A percentile compares a stretch with the other conserved stretches of the same genome.
Conservation (phyloP, 1,140 invertebrate genomes). For the Drosophila rufa region DNA sequence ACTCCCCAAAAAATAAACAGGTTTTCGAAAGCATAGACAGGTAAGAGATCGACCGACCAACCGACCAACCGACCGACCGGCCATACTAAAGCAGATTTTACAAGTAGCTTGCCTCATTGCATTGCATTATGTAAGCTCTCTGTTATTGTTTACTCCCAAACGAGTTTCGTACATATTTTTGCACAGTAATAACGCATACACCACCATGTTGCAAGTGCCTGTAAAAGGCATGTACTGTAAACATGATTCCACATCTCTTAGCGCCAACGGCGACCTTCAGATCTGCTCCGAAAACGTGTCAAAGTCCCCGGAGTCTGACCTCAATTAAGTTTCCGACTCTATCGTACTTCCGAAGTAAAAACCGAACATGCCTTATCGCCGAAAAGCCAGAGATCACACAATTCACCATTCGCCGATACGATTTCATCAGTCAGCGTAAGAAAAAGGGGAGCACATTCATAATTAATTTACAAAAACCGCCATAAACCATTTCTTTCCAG, state of each 20-base stretch:
- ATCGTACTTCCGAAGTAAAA: constrained; percentile 20
- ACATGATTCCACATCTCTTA: constrained; percentile 36
- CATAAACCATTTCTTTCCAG: constrained; percentile 42
- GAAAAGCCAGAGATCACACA: constrained; percentile 18
- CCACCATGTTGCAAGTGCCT: constrained; percentile 34
- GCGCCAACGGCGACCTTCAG: constrained; percentile 32
- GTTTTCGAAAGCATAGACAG: constrained; percentile 48
- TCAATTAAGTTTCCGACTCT: constrained; percentile 26
- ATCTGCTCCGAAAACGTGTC: constrained; percentile 44
- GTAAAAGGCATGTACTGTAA: constrained; percentile 28
- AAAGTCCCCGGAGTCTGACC: constrained; percentile 46
- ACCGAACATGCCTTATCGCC: constrained; percentile 28
- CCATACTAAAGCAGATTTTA: constrained; percentile 43
- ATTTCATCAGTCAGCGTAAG: constrained; percentile 51
- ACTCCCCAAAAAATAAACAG: constrained; percentile 33
- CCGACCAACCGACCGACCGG: constrained; percentile 16
- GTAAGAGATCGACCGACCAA: constrained; percentile 1
- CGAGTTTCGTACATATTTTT: constrained; percentile 38
- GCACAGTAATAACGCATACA: constrained; percentile 26
- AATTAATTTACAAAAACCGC: constrained; percentile 52
- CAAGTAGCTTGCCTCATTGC: constrained; percentile 49
- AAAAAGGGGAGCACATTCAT: constrained; percentile 28
- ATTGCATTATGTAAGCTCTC: constrained; percentile 51
- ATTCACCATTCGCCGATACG: not conserved
- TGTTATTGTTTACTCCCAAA: constrained; percentile 52